These are phyloP conservation scores for Larimichthys polyactis DNA, from an alignment of 2,113 vertebrate species.

Conservation along the genomic window DNA sequence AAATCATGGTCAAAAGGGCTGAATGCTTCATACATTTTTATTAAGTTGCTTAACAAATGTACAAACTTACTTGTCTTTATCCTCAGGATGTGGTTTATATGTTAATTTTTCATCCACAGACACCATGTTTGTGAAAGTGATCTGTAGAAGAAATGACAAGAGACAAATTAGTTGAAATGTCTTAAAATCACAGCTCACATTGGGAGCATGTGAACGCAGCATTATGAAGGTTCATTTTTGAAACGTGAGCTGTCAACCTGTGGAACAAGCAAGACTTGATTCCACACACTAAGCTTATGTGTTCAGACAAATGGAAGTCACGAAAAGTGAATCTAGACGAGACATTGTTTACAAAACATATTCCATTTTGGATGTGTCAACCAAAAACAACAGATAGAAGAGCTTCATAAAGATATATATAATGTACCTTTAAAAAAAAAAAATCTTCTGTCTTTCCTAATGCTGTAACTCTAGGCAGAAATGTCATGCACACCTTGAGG, in stretches of 20 bases:
- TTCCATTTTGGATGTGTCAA: no score
- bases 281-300: conserved; percentile 1
- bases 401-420: conserved; percentile 5
- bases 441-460: background rate
- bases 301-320: background rate
- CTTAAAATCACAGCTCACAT: background rate
- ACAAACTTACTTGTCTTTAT: conserved; percentile 88
- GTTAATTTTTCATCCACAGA: conserved; percentile 95
- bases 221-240: background rate
- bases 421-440: background rate
- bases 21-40: background rate
- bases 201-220: background rate
- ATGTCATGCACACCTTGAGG: background rate
- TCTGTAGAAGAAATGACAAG: conserved; percentile 78
- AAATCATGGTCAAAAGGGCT: background rate
- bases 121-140: conserved; percentile 96
- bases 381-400: background rate
- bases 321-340: background rate
- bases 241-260: background rate
- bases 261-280: conserved; percentile 53
- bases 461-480: background rate
- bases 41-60: background rate
- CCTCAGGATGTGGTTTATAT: conserved; percentile 95
- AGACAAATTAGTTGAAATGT: background rate
- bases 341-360: no score